Base-by-base conservation (phyloP, 2,888 invertebrate species). In the Apoda limacodes region DNA sequence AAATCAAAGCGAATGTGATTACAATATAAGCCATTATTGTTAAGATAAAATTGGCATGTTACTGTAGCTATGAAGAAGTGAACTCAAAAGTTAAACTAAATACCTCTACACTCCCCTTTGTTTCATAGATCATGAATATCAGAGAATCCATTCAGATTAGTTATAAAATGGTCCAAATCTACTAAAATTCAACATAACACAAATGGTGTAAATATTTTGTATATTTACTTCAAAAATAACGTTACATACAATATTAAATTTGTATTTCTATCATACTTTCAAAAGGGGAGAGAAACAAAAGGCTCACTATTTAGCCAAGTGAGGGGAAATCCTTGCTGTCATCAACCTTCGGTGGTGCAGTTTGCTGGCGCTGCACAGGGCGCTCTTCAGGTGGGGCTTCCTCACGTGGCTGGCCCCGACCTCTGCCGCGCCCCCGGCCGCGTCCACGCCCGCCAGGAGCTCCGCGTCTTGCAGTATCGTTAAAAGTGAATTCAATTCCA, bases 291-390 rank as follows among this genome's bases (percentile, higher is more conserved):
- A 59, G 62, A 66, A 69, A 60, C 58, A 40, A 5, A 55, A 47
- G 57, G 67, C 72, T 69, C 70, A 63, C 62, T 54, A 60, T 67
- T 67, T 90, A 92, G 74, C 93, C 92, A 68, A 96, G 86, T 64
- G 93, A 93, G 51, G 96, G 96, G 82, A 97, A 96, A 80, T 95
- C 95, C 72, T 90, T 90, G 83, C 94, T 95, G 81, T 96, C 95
- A 67, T 95, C 95, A 45, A 97, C 94, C 74, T 95, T 94, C 11
- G 95, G 94, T 48, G 89, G 88, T 38, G 80, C 64, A 17, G 54
- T 63, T 40, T 52, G 62, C 29, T 52, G 52, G 38, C 68, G 64
- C 40, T 58, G 57, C 37, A 39, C 46, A 13, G 66, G 59, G 46
- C 74, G 74, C 61, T 74, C 76, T 54, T 71, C 74, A 9, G 54